Evolutionary conservation across 35 echinoderm and acorn worm species (phyloP).

Genomic region (Lytechinus pictus): DNA sequence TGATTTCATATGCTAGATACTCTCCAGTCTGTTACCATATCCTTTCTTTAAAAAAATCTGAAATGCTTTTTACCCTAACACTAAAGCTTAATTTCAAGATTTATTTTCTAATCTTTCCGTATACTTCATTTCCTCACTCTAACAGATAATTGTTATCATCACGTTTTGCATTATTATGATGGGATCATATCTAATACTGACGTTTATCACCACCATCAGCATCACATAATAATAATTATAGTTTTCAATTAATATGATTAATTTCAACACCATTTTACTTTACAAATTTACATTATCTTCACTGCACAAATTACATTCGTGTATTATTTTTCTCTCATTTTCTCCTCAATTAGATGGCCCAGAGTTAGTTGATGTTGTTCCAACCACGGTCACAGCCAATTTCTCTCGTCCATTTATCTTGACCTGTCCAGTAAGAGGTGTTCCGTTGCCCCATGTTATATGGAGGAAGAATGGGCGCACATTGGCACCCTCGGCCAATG

Average conservation of each 20-base stretch:
- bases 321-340: no score
- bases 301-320: neutral
- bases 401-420: neutral
- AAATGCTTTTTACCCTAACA: no score
- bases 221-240: neutral
- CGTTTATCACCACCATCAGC: no score
- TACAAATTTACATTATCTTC: neutral
- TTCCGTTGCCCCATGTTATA: neutral
- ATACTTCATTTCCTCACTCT: no score
- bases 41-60: no score
- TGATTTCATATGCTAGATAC: no score
- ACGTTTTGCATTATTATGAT: no score
- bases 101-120: no score
- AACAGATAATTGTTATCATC: no score
- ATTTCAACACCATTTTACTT: neutral
- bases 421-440: constrained; percentile 41
- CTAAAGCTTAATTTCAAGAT: no score
- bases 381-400: neutral
- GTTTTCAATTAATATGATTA: neutral
- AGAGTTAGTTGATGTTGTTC: neutral
- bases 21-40: no score
- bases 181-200: no score
- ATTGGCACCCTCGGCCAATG: neutral
- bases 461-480: constrained; percentile 43
- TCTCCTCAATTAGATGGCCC: neutral